phyloP scores from a whole-genome alignment of 2,888 invertebrate genomes.

The Onthophagus sagittarius region DNA sequence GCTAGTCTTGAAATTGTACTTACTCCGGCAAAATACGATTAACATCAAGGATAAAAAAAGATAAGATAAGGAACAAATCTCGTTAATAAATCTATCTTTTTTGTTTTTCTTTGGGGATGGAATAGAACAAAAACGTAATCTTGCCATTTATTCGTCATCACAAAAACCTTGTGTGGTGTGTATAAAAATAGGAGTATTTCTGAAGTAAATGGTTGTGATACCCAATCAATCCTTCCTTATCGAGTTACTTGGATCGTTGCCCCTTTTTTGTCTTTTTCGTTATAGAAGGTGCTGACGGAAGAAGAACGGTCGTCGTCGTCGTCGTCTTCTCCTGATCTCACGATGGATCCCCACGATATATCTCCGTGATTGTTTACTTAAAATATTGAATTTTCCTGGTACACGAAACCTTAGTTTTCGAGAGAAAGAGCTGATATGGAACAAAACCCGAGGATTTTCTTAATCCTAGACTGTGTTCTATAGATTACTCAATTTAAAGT shows the following conservation, averaged over 20 bases:
- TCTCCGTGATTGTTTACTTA: neutral
- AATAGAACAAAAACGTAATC: neutral
- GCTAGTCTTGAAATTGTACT: neutral
- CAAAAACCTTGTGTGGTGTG: neutral
- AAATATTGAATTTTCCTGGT: neutral
- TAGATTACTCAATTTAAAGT: neutral
- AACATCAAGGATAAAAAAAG: neutral
- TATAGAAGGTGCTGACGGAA: neutral
- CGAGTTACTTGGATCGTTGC: neutral
- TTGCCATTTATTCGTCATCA: neutral
- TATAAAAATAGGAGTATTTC: neutral
- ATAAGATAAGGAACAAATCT: neutral
- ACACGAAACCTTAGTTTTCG: neutral
- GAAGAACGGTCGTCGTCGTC: neutral
- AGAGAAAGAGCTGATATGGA: neutral
- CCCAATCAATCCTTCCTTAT: neutral
- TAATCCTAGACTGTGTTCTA: neutral
- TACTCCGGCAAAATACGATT: neutral
- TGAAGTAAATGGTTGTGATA: neutral
- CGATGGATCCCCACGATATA: neutral
- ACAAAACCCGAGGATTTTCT: neutral
- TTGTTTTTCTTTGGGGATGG: neutral
- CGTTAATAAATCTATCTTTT: neutral
- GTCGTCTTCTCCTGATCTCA: neutral
- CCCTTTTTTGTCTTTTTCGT: neutral